Percentiles rank a stretch among this genome's conserved stretches.
phyloP scores from a whole-genome alignment of 2,797 vertebrate genomes.

The Neosilurus hyrtlii region DNA sequence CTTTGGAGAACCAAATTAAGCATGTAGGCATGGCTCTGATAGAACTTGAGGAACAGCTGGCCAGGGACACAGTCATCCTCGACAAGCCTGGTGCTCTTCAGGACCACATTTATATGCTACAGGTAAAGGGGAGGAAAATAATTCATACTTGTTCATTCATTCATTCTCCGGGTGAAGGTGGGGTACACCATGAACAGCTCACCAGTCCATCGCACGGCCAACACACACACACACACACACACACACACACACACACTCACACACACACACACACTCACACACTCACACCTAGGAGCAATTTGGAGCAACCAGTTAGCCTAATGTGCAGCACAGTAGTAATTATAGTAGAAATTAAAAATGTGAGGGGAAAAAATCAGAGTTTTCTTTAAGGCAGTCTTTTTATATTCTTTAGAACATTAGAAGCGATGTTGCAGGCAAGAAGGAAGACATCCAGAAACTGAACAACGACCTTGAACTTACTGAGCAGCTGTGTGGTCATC shows the following conservation, averaged over 20 bases:
- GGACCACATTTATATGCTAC: constrained; percentile 72
- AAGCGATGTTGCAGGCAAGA: constrained; percentile 70
- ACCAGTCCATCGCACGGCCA: too few relatives aligned
- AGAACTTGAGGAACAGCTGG: constrained; percentile 79
- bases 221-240: too few relatives aligned
- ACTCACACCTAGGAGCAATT: too few relatives aligned
- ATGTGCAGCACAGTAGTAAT: too few relatives aligned
- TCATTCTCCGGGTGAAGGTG: too few relatives aligned
- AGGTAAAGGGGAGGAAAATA: constrained; percentile 63
- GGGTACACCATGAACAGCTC: too few relatives aligned
- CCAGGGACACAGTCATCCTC: constrained; percentile 73
- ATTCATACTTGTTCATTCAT: neutral
- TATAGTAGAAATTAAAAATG: too few relatives aligned
- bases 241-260: too few relatives aligned
- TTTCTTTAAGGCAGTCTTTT: neutral
- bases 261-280: too few relatives aligned
- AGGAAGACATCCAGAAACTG: constrained; percentile 78
- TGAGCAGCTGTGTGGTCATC: constrained; percentile 73
- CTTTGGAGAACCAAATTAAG: constrained; percentile 82
- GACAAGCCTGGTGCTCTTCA: constrained; percentile 71
- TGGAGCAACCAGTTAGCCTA: too few relatives aligned
- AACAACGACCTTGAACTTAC: constrained; percentile 81
- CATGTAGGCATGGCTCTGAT: constrained; percentile 74
- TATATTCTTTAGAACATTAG: constrained; percentile 66
- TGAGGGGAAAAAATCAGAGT: too few relatives aligned